Evolutionary conservation across 2,113 vertebrate species (phyloP).

Genomic region (Arothron firmamentum): DNA sequence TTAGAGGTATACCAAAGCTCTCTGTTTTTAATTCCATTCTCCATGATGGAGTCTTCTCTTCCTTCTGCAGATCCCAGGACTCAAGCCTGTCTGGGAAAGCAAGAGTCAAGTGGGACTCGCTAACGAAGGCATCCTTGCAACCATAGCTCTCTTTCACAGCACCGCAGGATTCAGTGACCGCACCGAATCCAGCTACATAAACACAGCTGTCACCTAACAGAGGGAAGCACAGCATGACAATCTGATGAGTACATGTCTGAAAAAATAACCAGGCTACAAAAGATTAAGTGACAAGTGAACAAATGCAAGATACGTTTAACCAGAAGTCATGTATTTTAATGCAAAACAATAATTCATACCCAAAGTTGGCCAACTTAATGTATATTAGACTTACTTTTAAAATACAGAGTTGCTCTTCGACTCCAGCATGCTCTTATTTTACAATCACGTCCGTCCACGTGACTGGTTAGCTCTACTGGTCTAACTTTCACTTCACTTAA

Average conservation of each 20-base stretch:
- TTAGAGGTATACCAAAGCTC: slow-evolving; percentile 43
- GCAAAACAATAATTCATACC: too few species aligned
- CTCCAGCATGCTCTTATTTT: slow-evolving; percentile 70
- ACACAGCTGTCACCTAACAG: slow-evolving; percentile 46
- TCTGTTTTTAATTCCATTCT: slow-evolving; percentile 40
- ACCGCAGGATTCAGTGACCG: slow-evolving; percentile 4
- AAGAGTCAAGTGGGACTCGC: slow-evolving; percentile 74
- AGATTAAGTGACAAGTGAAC: too few species aligned
- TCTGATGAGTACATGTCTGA: fast-evolving
- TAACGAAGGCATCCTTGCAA: slow-evolving; percentile 75
- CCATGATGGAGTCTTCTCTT: slow-evolving; percentile 66
- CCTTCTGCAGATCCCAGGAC: slow-evolving; percentile 61
- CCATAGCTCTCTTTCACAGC: slow-evolving; percentile 31
- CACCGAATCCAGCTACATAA: slow-evolving; percentile 66
- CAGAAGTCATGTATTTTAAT: too few species aligned
- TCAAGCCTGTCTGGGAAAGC: slow-evolving; percentile 65
- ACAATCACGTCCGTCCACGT: neutral
- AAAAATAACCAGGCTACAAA: too few species aligned
- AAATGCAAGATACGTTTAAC: too few species aligned
- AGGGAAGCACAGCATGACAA: neutral
- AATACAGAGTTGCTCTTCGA: slow-evolving; percentile 52
- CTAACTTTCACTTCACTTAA: slow-evolving; percentile 20
- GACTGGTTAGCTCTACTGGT: slow-evolving; percentile 39
- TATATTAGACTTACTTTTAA: slow-evolving; percentile 31
- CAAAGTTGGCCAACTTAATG: too few species aligned